Base-by-base conservation (phyloP, 1,140 invertebrate species). In the Penaeus japonicus region DNA sequence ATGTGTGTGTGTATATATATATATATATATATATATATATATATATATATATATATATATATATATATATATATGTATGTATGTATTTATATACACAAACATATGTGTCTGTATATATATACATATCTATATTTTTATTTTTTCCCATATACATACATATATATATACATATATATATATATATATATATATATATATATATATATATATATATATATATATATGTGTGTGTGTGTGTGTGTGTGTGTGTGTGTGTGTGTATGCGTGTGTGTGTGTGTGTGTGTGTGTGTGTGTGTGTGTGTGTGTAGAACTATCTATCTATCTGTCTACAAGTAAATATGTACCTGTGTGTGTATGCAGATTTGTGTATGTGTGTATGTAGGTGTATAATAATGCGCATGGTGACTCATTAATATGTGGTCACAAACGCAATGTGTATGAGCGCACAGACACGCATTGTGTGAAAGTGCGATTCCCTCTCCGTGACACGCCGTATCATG, bases 11-110 rank as follows among this genome's bases (percentile, higher is more conserved):
- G 54, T 55, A 81, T 81, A 55, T 54, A 55, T 81, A 81, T 81
- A 81, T 55, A 81, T 81, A 81, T 81, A 54, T 55, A 54, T 54
- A 81, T 54, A 54, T 81, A 54, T 54, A 81, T 81, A 81, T 81
- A 54, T 57, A 81, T 81, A 81, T 53, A 81, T 81, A 81, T 57
- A 81, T 81, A 81, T 57, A 57, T 81, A 81, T 55, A 30, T 81
- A 57, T 57, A 30, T 2, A 12, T 24, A 30, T 30, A 81, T 54
- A 55, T 53, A 81, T 22, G n/a, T 54, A 55, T 22, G 54, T 81
- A 55, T 81, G 55, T 54, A n/a, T 24, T 24, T 15, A 5, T 79
- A 39, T 3, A 5, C 39, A 5, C 17, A 5, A 7, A 47, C 17
- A 39, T 1, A 12, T 4, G 0, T 39, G 0, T 79, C 5, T 7